Evolutionary conservation across 2,888 invertebrate species (phyloP).

Genomic region (Metellina segmentata): DNA sequence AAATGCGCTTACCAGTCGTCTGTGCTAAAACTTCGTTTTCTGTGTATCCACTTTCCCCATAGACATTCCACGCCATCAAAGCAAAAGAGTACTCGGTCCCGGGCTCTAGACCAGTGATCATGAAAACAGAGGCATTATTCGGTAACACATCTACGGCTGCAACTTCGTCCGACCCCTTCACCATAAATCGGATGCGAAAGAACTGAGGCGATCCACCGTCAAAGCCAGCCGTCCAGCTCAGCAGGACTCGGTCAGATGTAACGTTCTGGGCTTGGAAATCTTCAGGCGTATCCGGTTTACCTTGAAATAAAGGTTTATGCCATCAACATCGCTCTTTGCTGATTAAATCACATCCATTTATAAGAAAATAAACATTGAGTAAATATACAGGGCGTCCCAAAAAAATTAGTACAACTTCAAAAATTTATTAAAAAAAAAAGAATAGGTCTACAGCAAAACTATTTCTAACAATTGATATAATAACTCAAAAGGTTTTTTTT

Average conservation of each 20-base stretch:
- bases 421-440: too few species aligned
- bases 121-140: constrained; percentile 84
- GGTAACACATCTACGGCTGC: constrained; percentile 89
- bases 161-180: constrained; percentile 78
- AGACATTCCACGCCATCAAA: constrained; percentile 92
- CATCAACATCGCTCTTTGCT: too few species aligned
- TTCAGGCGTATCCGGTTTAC: constrained; percentile 81
- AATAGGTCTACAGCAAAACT: too few species aligned
- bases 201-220: constrained; percentile 93
- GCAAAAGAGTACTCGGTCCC: constrained; percentile 94
- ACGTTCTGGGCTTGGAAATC: constrained; percentile 86
- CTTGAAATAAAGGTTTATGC: constrained; percentile 77
- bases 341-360: too few species aligned
- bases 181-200: constrained; percentile 85
- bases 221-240: constrained; percentile 95
- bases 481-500: too few species aligned
- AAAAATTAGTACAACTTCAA: too few species aligned
- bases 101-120: constrained; percentile 88
- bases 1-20: constrained; percentile 46
- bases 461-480: too few species aligned
- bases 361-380: too few species aligned
- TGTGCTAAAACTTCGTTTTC: constrained; percentile 63
- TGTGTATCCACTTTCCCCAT: constrained; percentile 89
- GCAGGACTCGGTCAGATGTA: constrained; percentile 91
- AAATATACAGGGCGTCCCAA: too few species aligned